These are phyloP conservation scores for Gila orcuttii DNA, from an alignment of 2,113 vertebrate species.

Conservation along the genomic window DNA sequence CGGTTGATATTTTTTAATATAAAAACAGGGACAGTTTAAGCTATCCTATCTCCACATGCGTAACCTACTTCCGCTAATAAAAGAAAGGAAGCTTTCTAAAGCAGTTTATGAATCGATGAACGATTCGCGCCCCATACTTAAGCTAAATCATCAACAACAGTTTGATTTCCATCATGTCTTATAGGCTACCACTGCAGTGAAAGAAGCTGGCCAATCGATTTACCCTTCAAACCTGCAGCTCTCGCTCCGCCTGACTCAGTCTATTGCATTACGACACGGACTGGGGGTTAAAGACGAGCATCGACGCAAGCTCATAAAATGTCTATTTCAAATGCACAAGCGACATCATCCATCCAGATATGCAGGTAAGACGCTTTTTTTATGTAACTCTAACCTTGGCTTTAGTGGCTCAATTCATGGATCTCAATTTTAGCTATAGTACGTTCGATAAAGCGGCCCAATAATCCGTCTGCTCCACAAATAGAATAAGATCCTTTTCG, in stretches of 20 bases:
- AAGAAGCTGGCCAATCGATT: slow-evolving; percentile 55
- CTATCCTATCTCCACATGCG: background rate
- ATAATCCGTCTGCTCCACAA: slow-evolving; percentile 48
- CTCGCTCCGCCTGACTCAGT: slow-evolving; percentile 34
- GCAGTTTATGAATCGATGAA: background rate
- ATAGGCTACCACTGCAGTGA: too few relatives aligned
- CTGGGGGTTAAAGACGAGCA: slow-evolving; percentile 42
- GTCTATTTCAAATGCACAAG: slow-evolving; percentile 60
- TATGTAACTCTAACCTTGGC: background rate
- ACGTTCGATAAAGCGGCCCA: slow-evolving; percentile 2
- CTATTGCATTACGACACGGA: slow-evolving; percentile 36
- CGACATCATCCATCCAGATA: slow-evolving; percentile 78
- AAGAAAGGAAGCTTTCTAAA: background rate
- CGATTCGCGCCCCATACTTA: background rate
- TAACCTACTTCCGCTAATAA: background rate
- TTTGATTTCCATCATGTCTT: background rate
- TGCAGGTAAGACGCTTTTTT: slow-evolving; percentile 79
- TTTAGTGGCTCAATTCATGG: background rate
- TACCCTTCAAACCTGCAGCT: slow-evolving; percentile 49
- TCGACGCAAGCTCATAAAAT: slow-evolving; percentile 59
- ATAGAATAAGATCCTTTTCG: background rate
- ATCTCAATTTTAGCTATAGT: background rate
- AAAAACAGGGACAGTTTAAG: background rate
- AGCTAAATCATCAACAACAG: background rate
- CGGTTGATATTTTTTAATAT: background rate